Conservation (phyloP, 2,797 vertebrate genomes). For the Monodelphis domestica region DNA sequence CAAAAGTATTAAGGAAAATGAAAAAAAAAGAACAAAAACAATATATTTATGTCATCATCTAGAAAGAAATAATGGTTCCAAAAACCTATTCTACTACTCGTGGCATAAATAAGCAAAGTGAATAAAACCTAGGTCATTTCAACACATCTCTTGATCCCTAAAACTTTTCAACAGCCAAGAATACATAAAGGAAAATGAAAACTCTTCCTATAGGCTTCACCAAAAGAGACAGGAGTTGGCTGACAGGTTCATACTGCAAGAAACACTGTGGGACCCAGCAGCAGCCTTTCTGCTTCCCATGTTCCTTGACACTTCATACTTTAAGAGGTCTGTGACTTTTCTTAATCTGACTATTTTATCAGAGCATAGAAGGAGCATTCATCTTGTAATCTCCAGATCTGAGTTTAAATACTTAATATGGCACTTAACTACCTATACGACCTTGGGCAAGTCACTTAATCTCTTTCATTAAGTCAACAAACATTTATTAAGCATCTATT, state of each 20-base stretch:
- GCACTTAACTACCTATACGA: neutral
- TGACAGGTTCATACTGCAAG: conserved; percentile 51
- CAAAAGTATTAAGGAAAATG: conserved; percentile 53
- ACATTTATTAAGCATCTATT: conserved; percentile 34
- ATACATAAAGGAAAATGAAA: conserved; percentile 46
- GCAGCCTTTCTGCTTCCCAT: neutral
- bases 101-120: conserved; percentile 15
- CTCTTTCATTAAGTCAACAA: neutral
- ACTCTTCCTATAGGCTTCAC: conserved; percentile 48
- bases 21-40: conserved; percentile 23
- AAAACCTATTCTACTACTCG: conserved; percentile 59
- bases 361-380: neutral
- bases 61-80: conserved; percentile 47
- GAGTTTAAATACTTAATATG: neutral
- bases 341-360: neutral
- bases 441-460: neutral
- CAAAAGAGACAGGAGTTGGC: conserved; percentile 35
- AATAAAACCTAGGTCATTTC: conserved; percentile 25
- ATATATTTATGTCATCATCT: conserved; percentile 44
- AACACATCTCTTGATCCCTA: conserved; percentile 52
- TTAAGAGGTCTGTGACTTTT: neutral
- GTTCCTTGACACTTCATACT: neutral
- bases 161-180: conserved; percentile 40
- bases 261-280: conserved; percentile 29
- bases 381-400: neutral